Base-by-base conservation (phyloP, 2,113 vertebrate genomes). In the Falco punctatus region DNA sequence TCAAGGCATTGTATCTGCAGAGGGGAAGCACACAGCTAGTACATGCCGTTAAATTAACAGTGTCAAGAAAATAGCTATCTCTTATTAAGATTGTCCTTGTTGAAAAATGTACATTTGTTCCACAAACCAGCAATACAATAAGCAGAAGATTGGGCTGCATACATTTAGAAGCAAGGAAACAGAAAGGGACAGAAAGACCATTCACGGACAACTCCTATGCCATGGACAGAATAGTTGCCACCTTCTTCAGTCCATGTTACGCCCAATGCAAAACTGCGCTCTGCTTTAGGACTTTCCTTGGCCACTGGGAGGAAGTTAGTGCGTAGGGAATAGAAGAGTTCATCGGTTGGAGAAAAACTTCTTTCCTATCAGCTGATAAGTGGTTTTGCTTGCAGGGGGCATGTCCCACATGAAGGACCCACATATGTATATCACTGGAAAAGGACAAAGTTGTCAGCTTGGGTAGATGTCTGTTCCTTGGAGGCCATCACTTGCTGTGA, bases 351-450 rank as follows among this genome's bases (percentile, higher is more conserved):
- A n/a, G 7, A 73, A 71, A 70, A 75, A 33, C 3, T 22, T 40
- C 33, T 67, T 58, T 73, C 22, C 28, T 67, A 32, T 28, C 38
- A 59, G 24, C 14, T 1, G 1, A 16, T 24, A 15, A 70, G 48
- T 20, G n/a, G 23, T 82, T 82, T 81, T 85, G 26, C 44, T 27
- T 74, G 42, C 18, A 72, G 16, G 12, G 4, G 9, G 20, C n/a
- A 66, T 75, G 9, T 77, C 46, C 54, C 10, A 1, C 0, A 0
- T 38, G 62, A 83, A n/a, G 57, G 30, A 40, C 19, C 22, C 42
- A 6, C 46, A 13, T 16, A 42, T 42, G 7, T 28, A 0, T 14
- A 7, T 32, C 30, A 5, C 14, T 62, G 26, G 38, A 52, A 81
- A 86, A 82, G 33, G 23, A 40, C 17, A 61, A 69, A 75, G 35